These are phyloP conservation scores for Cyclopterus lumpus DNA, from an alignment of 2,797 vertebrate genomes.

Conservation along the genomic window DNA sequence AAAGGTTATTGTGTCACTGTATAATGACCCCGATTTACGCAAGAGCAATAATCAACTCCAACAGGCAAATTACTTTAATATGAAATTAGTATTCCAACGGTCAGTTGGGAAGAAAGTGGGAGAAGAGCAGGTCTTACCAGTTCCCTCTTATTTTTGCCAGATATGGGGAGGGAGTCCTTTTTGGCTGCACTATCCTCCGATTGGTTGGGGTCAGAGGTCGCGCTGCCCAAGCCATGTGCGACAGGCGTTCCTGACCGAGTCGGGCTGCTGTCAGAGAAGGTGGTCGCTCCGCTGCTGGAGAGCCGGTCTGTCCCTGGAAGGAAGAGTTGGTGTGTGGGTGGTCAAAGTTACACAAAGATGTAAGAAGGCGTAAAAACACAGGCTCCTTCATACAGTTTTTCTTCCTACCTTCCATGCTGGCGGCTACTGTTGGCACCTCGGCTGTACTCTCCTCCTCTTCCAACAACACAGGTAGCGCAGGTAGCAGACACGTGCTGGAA, in stretches of 20 bases:
- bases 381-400: neutral
- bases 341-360: constrained; percentile 31
- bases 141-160: constrained; percentile 62
- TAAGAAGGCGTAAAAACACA: constrained; percentile 35
- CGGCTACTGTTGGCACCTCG: constrained; percentile 26
- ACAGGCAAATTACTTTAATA: neutral
- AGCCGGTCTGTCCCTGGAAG: constrained; percentile 55
- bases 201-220: constrained; percentile 54
- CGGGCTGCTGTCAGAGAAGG: constrained; percentile 32
- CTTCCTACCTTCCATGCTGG: constrained; percentile 67
- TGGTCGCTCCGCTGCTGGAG: constrained; percentile 16
- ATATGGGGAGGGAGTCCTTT: constrained; percentile 35
- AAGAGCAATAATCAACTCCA: neutral
- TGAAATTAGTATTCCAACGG: neutral
- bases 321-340: constrained; percentile 32
- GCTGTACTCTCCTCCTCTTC: constrained; percentile 73
- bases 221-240: constrained; percentile 9
- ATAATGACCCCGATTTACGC: neutral
- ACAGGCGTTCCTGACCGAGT: constrained; percentile 24
- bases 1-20: neutral
- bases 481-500: constrained; percentile 71
- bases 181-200: constrained; percentile 36
- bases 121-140: constrained; percentile 56
- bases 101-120: neutral
- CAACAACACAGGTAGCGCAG: constrained; percentile 78